Evolutionary conservation across 2,797 vertebrate genomes (phyloP).

Genomic region (Macropodus opercularis): DNA sequence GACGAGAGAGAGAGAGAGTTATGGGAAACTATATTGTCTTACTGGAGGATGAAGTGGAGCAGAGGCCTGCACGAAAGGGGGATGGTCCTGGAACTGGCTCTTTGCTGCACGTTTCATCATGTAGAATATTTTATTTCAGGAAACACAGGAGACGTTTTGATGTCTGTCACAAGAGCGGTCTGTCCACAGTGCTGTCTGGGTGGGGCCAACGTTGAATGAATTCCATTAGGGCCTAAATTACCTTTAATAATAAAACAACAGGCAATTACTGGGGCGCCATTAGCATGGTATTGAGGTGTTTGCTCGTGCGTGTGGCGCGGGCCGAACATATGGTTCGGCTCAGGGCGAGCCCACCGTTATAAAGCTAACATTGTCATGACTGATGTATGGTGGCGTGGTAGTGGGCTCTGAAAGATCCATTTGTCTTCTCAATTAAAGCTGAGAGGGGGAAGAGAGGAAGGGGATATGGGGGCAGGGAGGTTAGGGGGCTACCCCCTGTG

Average conservation of each 20-base stretch:
- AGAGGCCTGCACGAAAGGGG: constrained; percentile 17
- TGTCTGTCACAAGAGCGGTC: constrained; percentile 32
- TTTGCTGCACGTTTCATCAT: constrained; percentile 35
- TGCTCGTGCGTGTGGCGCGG: constrained; percentile 75
- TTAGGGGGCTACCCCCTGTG: constrained; percentile 76
- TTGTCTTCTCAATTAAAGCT: constrained; percentile 84
- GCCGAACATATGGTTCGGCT: constrained; percentile 83
- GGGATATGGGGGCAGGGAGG: constrained; percentile 78
- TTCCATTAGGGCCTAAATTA: constrained; percentile 83
- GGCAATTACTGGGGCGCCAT: constrained; percentile 81
- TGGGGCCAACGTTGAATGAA: constrained; percentile 77
- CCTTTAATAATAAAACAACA: constrained; percentile 87
- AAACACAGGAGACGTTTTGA: constrained; percentile 53
- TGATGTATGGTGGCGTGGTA: constrained; percentile 83
- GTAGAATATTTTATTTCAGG: constrained; percentile 42
- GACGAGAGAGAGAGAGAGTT: neutral
- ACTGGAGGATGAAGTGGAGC: constrained; percentile 10
- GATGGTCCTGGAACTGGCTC: constrained; percentile 18
- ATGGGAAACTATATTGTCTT: constrained; percentile 22
- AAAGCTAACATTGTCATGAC: constrained; percentile 82
- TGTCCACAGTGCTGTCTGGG: constrained; percentile 48
- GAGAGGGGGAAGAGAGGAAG: constrained; percentile 78
- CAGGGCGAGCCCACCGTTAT: constrained; percentile 79
- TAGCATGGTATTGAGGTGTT: constrained; percentile 78
- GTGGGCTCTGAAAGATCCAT: constrained; percentile 83